These are phyloP conservation scores for Silurus aristotelis DNA, from an alignment of 2,797 vertebrate genomes.

Conservation along the genomic window DNA sequence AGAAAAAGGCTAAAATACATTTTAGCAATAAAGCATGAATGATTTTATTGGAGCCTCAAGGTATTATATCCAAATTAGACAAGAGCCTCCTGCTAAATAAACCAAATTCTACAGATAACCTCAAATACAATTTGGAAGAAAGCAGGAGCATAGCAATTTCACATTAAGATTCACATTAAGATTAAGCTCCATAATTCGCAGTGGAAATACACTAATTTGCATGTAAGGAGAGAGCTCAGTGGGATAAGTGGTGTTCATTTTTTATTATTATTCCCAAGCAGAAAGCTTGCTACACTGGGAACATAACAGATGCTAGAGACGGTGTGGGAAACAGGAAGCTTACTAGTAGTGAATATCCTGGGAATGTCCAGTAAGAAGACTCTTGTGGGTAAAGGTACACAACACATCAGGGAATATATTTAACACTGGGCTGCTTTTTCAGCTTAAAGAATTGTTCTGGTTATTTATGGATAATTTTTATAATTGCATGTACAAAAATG, in stretches of 20 bases:
- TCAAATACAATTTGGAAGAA: slow-evolving; percentile 12
- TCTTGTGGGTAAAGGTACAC: slow-evolving; percentile 32
- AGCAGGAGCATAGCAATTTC: slow-evolving; percentile 8
- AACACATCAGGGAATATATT: slow-evolving; percentile 7
- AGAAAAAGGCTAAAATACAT: not conserved
- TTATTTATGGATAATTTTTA: not conserved
- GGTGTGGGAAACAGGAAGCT: slow-evolving; percentile 38
- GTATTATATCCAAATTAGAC: slow-evolving; percentile 18
- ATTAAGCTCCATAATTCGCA: slow-evolving; percentile 8
- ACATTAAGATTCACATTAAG: slow-evolving; percentile 21
- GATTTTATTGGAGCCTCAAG: not conserved
- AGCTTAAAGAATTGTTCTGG: not conserved
- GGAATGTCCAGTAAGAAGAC: slow-evolving; percentile 25
- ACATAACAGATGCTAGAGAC: slow-evolving; percentile 20
- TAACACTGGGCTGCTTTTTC: not conserved
- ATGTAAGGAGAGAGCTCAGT: slow-evolving; percentile 16
- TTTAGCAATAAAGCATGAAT: slow-evolving; percentile 1
- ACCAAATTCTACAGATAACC: slow-evolving; percentile 17
- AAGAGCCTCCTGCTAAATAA: slow-evolving; percentile 4
- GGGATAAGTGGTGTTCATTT: not conserved
- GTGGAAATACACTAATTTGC: slow-evolving; percentile 17
- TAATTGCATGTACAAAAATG: not conserved
- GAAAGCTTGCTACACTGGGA: slow-evolving; percentile 6
- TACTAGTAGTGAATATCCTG: slow-evolving; percentile 13
- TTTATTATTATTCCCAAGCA: slow-evolving; percentile 12